These are phyloP conservation scores for Montifringilla adamsi DNA, from an alignment of 2,113 vertebrate species.

Conservation along the genomic window DNA sequence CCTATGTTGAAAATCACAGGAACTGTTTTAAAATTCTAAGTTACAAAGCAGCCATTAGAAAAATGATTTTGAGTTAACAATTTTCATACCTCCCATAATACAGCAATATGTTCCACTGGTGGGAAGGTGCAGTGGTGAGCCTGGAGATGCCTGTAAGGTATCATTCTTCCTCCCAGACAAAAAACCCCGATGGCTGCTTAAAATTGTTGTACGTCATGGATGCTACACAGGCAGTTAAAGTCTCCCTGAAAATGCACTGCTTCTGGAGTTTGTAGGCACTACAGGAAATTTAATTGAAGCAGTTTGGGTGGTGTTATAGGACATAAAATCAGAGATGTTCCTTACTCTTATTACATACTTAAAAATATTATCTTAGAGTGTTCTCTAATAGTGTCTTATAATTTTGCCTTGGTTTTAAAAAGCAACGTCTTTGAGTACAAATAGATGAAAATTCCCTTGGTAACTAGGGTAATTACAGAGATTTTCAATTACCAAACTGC, in stretches of 20 bases:
- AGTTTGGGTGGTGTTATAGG: constrained; percentile 6
- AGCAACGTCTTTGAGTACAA: background rate
- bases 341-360: constrained; percentile 18
- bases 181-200: background rate
- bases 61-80: background rate
- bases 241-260: background rate
- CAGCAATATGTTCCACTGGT: background rate
- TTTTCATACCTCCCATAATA: background rate
- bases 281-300: constrained; percentile 14
- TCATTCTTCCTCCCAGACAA: background rate
- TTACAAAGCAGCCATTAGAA: background rate
- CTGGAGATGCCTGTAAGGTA: background rate
- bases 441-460: constrained; percentile 8
- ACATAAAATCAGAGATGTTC: constrained; percentile 39
- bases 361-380: constrained; percentile 41
- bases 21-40: background rate
- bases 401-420: constrained; percentile 29
- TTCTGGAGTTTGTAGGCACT: background rate
- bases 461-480: constrained; percentile 26
- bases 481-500: constrained; percentile 45
- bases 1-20: background rate
- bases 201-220: background rate
- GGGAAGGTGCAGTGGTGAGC: background rate
- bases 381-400: constrained; percentile 28
- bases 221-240: background rate